phyloP scores from a whole-genome alignment of 2,113 vertebrate species.

The Oncorhynchus keta region DNA sequence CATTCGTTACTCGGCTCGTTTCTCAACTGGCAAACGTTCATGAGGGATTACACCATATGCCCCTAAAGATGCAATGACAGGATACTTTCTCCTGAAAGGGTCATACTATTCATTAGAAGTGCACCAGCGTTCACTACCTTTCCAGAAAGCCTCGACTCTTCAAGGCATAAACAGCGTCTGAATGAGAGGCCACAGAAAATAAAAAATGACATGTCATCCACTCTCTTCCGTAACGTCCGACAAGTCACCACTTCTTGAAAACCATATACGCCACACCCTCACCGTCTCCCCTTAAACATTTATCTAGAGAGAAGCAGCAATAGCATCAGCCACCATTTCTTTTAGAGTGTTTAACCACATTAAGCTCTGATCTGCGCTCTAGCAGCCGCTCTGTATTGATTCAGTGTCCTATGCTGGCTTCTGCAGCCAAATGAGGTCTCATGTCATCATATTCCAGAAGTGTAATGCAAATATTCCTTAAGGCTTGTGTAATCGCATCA shows the following conservation, averaged over 20 bases:
- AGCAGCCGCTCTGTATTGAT: constrained; percentile 54
- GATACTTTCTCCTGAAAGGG: background rate
- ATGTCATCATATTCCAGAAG: constrained; percentile 54
- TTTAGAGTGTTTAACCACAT: constrained; percentile 42
- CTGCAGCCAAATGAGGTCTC: background rate
- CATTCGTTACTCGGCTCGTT: too few species aligned
- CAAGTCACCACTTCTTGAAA: background rate
- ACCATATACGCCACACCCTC: background rate
- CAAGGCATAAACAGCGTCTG: background rate
- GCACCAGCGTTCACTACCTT: background rate
- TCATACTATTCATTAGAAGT: background rate
- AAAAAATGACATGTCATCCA: background rate
- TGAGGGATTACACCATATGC: background rate
- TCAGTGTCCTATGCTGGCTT: constrained; percentile 53
- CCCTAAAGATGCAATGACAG: background rate
- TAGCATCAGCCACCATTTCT: constrained; percentile 36
- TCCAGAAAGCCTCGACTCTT: background rate
- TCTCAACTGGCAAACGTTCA: background rate
- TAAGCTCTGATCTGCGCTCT: constrained; percentile 27
- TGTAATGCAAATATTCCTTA: constrained; percentile 64
- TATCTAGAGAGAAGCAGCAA: background rate
- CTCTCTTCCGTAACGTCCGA: background rate
- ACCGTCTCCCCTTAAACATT: constrained; percentile 32
- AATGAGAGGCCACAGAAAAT: constrained; percentile 4
- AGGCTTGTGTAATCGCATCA: constrained; percentile 65